Evolutionary conservation across 2,113 vertebrate genomes (phyloP).

Genomic region (Strix uralensis): DNA sequence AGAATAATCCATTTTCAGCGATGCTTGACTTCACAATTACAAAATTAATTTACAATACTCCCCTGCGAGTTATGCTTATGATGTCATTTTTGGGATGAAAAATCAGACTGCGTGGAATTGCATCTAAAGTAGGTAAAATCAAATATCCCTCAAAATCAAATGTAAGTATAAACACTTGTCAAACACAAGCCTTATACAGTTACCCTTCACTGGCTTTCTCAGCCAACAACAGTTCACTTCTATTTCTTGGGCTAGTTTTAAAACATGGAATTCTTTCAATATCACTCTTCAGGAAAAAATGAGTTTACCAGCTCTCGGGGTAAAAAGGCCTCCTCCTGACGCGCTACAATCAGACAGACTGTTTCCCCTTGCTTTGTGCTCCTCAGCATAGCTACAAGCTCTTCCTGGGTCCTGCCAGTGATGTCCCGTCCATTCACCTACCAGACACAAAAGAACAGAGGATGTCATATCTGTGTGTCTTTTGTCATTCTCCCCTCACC

Average conservation of each 20-base stretch:
- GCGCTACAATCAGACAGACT: slow-evolving; percentile 84
- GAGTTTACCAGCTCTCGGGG: slow-evolving; percentile 93
- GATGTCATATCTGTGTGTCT: neutral
- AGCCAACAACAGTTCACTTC: neutral
- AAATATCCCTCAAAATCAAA: neutral
- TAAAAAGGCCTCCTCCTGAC: slow-evolving; percentile 90
- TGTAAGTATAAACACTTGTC: neutral
- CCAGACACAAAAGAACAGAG: neutral
- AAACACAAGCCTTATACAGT: neutral
- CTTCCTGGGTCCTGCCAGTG: slow-evolving; percentile 88
- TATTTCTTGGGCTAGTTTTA: neutral
- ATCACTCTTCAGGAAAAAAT: neutral
- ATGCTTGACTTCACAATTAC: neutral
- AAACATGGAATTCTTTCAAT: neutral
- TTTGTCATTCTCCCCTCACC: neutral
- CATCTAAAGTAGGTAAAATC: slow-evolving; percentile 26
- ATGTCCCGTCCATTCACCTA: slow-evolving; percentile 94
- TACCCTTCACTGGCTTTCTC: neutral
- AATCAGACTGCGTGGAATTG: slow-evolving; percentile 35
- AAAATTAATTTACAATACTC: slow-evolving; percentile 38
- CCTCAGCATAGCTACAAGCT: slow-evolving; percentile 91
- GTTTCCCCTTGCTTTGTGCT: slow-evolving; percentile 93
- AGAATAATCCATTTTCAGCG: slow-evolving; percentile 23
- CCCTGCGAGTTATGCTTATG: neutral
- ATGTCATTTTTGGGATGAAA: slow-evolving; percentile 48